phyloP scores from a whole-genome alignment of 2,888 invertebrate genomes.

The Chesias legatella region DNA sequence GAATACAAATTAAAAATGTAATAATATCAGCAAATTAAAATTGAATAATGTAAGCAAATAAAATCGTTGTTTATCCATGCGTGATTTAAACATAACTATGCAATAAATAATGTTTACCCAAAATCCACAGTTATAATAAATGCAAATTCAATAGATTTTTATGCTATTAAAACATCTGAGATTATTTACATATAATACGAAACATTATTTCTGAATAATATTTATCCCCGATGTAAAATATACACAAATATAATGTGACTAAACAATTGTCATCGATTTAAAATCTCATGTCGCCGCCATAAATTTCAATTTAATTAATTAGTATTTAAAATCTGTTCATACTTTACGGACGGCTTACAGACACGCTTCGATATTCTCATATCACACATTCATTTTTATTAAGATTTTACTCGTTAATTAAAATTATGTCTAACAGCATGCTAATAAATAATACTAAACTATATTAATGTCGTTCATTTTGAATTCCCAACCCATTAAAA shows the following conservation, averaged over 20 bases:
- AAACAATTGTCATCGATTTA: slow-evolving; percentile 31
- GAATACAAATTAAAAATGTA: slow-evolving; percentile 40
- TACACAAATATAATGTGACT: slow-evolving; percentile 21
- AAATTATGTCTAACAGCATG: slow-evolving; percentile 59
- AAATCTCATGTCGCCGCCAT: slow-evolving; percentile 29
- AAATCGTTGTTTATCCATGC: slow-evolving; percentile 65
- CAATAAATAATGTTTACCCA: slow-evolving; percentile 39
- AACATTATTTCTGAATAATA: slow-evolving; percentile 4
- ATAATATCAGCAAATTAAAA: slow-evolving; percentile 63
- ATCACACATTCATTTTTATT: slow-evolving; percentile 57
- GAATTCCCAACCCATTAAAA: slow-evolving; percentile 13
- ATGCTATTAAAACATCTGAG: slow-evolving; percentile 30
- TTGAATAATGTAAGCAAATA: slow-evolving; percentile 57
- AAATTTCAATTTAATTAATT: slow-evolving; percentile 8
- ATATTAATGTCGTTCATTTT: slow-evolving; percentile 35
- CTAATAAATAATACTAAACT: slow-evolving; percentile 76
- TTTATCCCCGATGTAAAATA: slow-evolving; percentile 20
- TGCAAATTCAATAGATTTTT: slow-evolving; percentile 45
- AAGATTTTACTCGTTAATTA: slow-evolving; percentile 43
- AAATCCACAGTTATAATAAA: slow-evolving; percentile 60
- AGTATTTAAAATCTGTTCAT: slow-evolving; percentile 28
- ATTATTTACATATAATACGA: background rate
- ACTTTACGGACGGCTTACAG: slow-evolving; percentile 56
- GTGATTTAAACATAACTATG: slow-evolving; percentile 39
- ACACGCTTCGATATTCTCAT: slow-evolving; percentile 43